These are phyloP conservation scores for Papilio helenus DNA, from an alignment of 1,140 invertebrate species.

Conservation along the genomic window DNA sequence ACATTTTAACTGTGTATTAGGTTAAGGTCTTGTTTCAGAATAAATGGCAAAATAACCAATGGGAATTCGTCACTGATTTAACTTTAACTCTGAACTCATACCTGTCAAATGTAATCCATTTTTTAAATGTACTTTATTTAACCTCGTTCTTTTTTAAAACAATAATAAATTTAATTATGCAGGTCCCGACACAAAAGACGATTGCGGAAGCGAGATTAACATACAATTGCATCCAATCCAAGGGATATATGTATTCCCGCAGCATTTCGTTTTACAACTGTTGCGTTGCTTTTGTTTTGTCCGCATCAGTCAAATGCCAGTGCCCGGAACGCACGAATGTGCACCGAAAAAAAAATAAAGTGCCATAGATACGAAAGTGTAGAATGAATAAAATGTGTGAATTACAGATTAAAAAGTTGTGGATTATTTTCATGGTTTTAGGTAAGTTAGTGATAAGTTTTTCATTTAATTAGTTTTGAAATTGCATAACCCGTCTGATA, in stretches of 20 bases:
- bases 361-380: conserved; percentile 35
- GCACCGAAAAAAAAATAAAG: conserved; percentile 6
- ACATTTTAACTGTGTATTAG: background rate
- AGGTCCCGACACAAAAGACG: conserved; percentile 9
- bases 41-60: background rate
- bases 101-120: too few species aligned
- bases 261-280: conserved; percentile 34
- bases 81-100: too few species aligned
- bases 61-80: background rate
- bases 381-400: conserved; percentile 15
- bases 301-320: conserved; percentile 33
- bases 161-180: background rate
- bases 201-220: conserved; percentile 30
- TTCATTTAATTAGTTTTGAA: background rate
- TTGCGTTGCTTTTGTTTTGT: conserved; percentile 11
- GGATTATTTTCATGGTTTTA: conserved; percentile 9
- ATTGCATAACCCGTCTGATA: background rate
- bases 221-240: conserved; percentile 36
- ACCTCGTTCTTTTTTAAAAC: background rate
- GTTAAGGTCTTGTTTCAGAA: background rate
- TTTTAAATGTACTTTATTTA: background rate
- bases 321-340: conserved; percentile 37
- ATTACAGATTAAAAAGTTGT: conserved; percentile 26
- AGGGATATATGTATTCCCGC: conserved; percentile 18
- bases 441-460: background rate